These are phyloP conservation scores for Aldrovandia affinis DNA, from an alignment of 2,797 vertebrate species.

Conservation along the genomic window DNA sequence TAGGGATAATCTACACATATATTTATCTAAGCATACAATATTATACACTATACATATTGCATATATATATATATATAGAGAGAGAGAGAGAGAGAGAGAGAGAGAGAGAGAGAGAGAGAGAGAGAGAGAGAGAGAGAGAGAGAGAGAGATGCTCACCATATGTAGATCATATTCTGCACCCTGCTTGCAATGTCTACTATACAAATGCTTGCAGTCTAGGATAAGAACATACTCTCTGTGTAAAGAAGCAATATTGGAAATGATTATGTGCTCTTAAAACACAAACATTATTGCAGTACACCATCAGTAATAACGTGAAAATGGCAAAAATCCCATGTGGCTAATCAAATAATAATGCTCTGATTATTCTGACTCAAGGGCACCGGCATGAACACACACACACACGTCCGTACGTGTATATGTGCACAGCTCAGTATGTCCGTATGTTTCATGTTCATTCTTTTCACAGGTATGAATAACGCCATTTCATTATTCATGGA, in stretches of 20 bases:
- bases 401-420: slow-evolving; percentile 1
- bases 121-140: too few species aligned
- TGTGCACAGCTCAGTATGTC: not conserved
- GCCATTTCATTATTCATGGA: slow-evolving; percentile 51
- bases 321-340: not conserved
- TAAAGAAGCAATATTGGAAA: not conserved
- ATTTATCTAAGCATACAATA: too few species aligned
- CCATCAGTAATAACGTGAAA: not conserved
- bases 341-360: slow-evolving; percentile 22
- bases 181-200: not conserved
- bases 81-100: too few species aligned
- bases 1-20: too few species aligned
- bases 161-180: not conserved
- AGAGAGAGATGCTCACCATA: too few species aligned
- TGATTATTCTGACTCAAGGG: slow-evolving; percentile 27
- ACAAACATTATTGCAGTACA: not conserved
- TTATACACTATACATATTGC: too few species aligned
- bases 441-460: slow-evolving; percentile 28
- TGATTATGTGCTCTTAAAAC: not conserved
- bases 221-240: not conserved
- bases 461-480: slow-evolving; percentile 54
- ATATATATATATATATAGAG: too few species aligned
- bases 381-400: not conserved
- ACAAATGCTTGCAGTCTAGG: not conserved
- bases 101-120: too few species aligned